Conservation (phyloP, 2,797 vertebrate genomes). For the Chiloscyllium punctatum region DNA sequence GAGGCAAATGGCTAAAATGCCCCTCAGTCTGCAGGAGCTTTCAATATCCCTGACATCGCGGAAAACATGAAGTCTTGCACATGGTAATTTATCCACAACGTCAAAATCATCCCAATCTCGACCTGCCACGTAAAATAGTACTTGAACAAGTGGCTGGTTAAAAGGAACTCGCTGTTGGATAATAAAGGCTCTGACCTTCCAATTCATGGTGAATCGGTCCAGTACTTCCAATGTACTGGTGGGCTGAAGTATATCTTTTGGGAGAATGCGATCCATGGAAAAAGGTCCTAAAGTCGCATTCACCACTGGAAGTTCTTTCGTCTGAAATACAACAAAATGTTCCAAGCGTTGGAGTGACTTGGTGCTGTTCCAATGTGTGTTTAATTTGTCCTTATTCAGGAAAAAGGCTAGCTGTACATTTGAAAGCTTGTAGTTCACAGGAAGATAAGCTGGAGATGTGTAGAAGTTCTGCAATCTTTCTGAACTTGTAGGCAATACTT, state of each 20-base stretch:
- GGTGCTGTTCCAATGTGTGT: constrained; percentile 50
- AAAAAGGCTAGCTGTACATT: constrained; percentile 94
- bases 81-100: constrained; percentile 78
- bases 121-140: constrained; percentile 91
- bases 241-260: constrained; percentile 86
- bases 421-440: constrained; percentile 87
- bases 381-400: constrained; percentile 68
- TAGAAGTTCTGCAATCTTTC: constrained; percentile 61
- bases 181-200: constrained; percentile 95
- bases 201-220: constrained; percentile 85
- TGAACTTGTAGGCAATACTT: constrained; percentile 68
- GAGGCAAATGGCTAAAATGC: constrained; percentile 83
- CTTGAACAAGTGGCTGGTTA: constrained; percentile 80
- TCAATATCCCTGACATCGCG: constrained; percentile 80
- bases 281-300: constrained; percentile 89
- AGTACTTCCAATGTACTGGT: constrained; percentile 85
- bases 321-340: constrained; percentile 95
- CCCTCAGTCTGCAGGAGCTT: constrained; percentile 82
- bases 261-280: constrained; percentile 76
- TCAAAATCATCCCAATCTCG: constrained; percentile 94
- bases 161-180: constrained; percentile 79
- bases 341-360: constrained; percentile 78
- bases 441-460: constrained; percentile 65
- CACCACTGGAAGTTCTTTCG: constrained; percentile 86
- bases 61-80: constrained; percentile 85